phyloP scores from a whole-genome alignment of 1,140 invertebrate species.

The Drosophila rufa region DNA sequence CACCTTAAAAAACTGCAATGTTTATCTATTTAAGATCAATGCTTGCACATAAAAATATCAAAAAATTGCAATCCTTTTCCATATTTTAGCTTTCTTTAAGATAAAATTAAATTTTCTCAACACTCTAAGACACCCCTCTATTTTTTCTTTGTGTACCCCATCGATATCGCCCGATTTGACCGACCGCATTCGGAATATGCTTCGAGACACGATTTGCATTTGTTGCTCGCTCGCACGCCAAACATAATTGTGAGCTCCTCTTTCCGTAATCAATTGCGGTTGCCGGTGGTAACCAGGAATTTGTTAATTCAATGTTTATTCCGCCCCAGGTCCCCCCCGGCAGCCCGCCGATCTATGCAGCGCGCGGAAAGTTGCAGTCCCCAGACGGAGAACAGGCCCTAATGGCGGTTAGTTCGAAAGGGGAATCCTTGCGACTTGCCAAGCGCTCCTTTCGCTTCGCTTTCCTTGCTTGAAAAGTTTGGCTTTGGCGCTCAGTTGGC shows the following conservation, averaged over 20 bases:
- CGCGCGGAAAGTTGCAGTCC: constrained; percentile 47
- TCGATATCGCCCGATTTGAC: constrained; percentile 41
- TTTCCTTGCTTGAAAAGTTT: constrained; percentile 43
- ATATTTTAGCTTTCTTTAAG: neutral
- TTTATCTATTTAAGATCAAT: no score
- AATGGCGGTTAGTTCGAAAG: constrained; percentile 60
- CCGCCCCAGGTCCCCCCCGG: constrained; percentile 44
- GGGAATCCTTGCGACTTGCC: constrained; percentile 43
- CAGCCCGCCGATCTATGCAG: constrained; percentile 10
- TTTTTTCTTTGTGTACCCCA: constrained; percentile 20
- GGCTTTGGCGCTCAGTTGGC: constrained; percentile 62
- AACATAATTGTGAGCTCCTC: constrained; percentile 72
- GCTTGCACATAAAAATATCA: no score
- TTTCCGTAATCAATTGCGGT: constrained; percentile 78
- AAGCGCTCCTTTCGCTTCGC: constrained; percentile 7
- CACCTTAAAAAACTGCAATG: no score
- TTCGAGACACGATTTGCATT: constrained; percentile 69
- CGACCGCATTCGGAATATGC: constrained; percentile 52
- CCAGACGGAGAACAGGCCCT: constrained; percentile 43
- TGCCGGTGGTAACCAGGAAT: constrained; percentile 79
- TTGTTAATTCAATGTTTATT: constrained; percentile 85
- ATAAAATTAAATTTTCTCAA: no score
- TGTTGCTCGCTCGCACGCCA: constrained; percentile 76
- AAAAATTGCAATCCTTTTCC: no score
- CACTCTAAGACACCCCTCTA: no score